Evolutionary conservation across 2,888 invertebrate genomes (phyloP).

Genomic region (Caenorhabditis angaria): DNA sequence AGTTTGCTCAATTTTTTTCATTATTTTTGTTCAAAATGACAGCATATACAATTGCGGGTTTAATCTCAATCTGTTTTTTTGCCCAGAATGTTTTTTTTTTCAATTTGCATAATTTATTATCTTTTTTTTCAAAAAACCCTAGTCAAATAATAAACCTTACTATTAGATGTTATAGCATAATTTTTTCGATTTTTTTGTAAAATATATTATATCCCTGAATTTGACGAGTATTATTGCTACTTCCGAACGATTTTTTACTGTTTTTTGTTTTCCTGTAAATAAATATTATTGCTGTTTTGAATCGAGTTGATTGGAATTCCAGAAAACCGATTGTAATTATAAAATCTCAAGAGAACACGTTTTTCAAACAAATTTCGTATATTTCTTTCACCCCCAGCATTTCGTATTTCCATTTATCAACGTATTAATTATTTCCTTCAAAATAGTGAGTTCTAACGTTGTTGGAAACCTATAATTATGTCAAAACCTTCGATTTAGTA

Average conservation of each 20-base stretch:
- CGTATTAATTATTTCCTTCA: too few species aligned
- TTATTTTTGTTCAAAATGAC: neutral
- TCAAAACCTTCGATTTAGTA: too few species aligned
- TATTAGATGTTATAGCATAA: constrained; percentile 5
- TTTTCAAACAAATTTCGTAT: too few species aligned
- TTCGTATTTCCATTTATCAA: too few species aligned
- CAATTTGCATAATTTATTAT: constrained; percentile 7
- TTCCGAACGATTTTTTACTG: neutral
- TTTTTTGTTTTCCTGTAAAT: neutral
- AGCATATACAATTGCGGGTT: constrained; percentile 7
- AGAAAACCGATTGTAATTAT: too few species aligned
- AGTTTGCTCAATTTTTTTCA: neutral
- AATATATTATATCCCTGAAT: neutral
- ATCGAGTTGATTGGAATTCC: neutral
- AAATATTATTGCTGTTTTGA: neutral
- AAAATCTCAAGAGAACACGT: too few species aligned
- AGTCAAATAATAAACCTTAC: neutral
- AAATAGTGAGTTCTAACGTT: too few species aligned
- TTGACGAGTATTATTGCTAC: constrained; percentile 2
- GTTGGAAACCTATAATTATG: too few species aligned
- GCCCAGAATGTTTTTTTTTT: neutral
- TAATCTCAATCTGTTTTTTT: neutral
- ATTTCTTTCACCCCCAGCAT: too few species aligned
- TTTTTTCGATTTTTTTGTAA: neutral
- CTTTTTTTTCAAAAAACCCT: neutral